Conservation (phyloP, 2,113 vertebrate species). For the Bos taurus region ARS-UCD2.0 NC_037339.1:76715001-76715500, state of each 20-base stretch:
- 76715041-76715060: not conserved
- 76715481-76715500: slow-evolving; percentile 78
- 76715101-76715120: not conserved
- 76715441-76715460: slow-evolving; percentile 64
- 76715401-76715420: slow-evolving; percentile 55
- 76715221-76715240: not conserved
- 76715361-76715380: not conserved
- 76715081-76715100: not conserved
- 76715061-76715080: not conserved
- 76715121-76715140: not conserved
- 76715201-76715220: not conserved
- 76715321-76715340: not conserved
- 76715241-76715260: slow-evolving; percentile 51
- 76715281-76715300: slow-evolving; percentile 61
- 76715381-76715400: not conserved
- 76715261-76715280: slow-evolving; percentile 68
- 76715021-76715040: not conserved
- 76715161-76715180: not conserved
- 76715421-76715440: slow-evolving; percentile 63
- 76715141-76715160: not conserved
- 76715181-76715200: not conserved
- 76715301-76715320: slow-evolving; percentile 36
- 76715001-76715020: not conserved
- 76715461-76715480: slow-evolving; percentile 78
- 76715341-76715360: slow-evolving; percentile 36